Base-by-base conservation (phyloP, 2,113 vertebrate species). In the Nettapus auritus region DNA sequence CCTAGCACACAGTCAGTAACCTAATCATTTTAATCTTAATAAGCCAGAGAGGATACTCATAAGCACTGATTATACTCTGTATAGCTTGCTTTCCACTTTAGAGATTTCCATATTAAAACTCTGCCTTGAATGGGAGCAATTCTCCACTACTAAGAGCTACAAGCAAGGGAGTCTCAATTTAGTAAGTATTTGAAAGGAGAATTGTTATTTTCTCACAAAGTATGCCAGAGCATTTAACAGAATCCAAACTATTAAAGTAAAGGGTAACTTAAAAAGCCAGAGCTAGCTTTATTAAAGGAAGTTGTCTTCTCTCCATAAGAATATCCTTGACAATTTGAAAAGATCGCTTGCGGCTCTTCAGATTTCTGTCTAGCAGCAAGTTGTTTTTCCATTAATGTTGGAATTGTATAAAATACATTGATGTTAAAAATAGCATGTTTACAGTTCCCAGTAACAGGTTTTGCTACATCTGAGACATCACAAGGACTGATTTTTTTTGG, bases 21-120 rank as follows among this genome's bases (percentile, higher is more conserved):
- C 52, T 92, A 83, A 91, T 93, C 11, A 31, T 94, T 96, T 93
- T 92, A 82, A 86, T 86, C 82, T 95, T 94, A 89, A 92, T 93
- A 90, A 78, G 52, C 82, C 56, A 89, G 34, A 80, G 77, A 79
- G 31, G 57, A 66, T 93, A 77, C 70, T 96, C 71, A 66, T 38
- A 93, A 90, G 56, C 42, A 75, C 33, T 90, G 55, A 82, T 93
- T 89, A 84, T 70, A 67, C 28, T 42, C 19, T n/a, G 6, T 80
- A 68, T 33, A 74, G 36, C n/a, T 55, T 95, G 60, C 66, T 94
- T 93, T 89, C 74, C 44, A 76, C 48, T 83, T 95, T 67, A 33
- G 60, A 94, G 36, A 93, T 85, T 96, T 97, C 36, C 57, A 23
- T 91, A 91, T 85, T 75, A 94, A 94, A 55, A 14, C 25, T 90